Percentiles rank a stretch among this genome's conserved stretches.
These are phyloP conservation scores for Rhinella marina DNA, from an alignment of 2,797 vertebrate genomes.

Conservation along the genomic window DNA sequence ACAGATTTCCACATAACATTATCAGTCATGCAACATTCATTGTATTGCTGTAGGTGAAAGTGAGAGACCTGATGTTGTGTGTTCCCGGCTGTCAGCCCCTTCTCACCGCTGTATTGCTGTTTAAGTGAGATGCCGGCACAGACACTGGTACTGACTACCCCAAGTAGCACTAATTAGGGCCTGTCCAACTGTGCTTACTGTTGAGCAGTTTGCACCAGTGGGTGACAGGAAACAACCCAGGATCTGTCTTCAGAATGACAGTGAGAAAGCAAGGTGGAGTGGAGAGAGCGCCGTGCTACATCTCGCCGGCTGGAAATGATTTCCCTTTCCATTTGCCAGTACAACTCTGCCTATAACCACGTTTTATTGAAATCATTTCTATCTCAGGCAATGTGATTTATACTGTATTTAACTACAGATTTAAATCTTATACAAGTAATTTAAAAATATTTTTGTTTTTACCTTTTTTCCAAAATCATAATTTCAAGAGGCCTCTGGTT, in stretches of 20 bases:
- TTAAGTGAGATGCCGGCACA: slow-evolving; percentile 80
- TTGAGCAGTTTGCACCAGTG: slow-evolving; percentile 78
- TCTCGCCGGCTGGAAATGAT: slow-evolving; percentile 18
- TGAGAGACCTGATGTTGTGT: slow-evolving; percentile 73
- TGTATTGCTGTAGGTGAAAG: slow-evolving; percentile 68
- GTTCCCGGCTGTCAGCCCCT: slow-evolving; percentile 71
- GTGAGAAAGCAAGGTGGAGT: slow-evolving; percentile 75
- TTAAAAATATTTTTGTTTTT: not conserved
- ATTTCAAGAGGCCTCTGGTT: too few relatives aligned
- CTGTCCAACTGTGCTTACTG: slow-evolving; percentile 91
- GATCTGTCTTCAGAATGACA: slow-evolving; percentile 93
- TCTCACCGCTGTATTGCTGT: slow-evolving; percentile 66
- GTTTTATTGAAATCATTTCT: not conserved
- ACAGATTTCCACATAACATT: slow-evolving; percentile 61
- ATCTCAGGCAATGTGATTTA: not conserved
- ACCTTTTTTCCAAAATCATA: not conserved
- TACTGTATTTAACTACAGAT: not conserved
- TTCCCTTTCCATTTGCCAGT: not conserved
- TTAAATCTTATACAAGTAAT: not conserved
- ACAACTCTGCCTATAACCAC: not conserved
- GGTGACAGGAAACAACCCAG: slow-evolving; percentile 94
- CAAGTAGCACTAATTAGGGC: slow-evolving; percentile 94
- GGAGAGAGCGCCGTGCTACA: slow-evolving; percentile 55
- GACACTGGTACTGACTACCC: slow-evolving; percentile 85
- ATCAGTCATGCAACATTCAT: slow-evolving; percentile 67